Evolutionary conservation across 2,888 invertebrate species (phyloP), one percentile per base, ranked within the genome.

Genomic region (Heliconius ismenius): DNA sequence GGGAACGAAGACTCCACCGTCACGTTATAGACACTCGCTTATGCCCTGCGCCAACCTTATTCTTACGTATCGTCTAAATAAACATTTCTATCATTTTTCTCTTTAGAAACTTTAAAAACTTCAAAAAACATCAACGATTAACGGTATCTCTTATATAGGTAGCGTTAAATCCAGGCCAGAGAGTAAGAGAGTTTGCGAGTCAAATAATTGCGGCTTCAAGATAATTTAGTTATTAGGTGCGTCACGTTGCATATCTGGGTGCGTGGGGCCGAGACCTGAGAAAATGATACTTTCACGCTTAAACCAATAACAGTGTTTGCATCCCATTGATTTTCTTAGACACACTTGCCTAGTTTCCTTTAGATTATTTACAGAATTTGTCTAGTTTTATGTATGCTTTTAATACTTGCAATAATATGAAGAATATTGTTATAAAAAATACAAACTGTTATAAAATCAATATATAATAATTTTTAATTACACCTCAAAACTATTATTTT

Each of bases 271-370:
- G 49, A 93, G 0, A 88, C 80, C 0, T 95, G 89, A 65, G 65
- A 65, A 65, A 85, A 98, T 98, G 0, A 97, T 97, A 86, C 98
- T 98, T 75, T 98, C 97, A 97, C 96, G 92, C 99, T 99, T 24
- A 98, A 95, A 0, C 97, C 95, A 78, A 97, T 95, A 0, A 98
- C 97, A 91, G 95, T 95, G 80, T 95, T 95, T 24, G 95, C 95
- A 78, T 90, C 89, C 67, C 90, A 80, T 95, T 94, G n/a, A 97
- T 91, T 0, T 92, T 95, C 86, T 96, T 97, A 28, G 97, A 96
- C 72, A 98, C 90, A 74, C 96, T 96, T 81, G 96, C 96, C 98
- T 98, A 99, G 88, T 99, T 99, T 79, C 28, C 18, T 49, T 21
- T 28, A 28, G 21, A 26, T 49, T 49, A 69, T 69, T 69, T 11